phyloP scores from a whole-genome alignment of 2,888 invertebrate species.

The Anthophora plumipes region DNA sequence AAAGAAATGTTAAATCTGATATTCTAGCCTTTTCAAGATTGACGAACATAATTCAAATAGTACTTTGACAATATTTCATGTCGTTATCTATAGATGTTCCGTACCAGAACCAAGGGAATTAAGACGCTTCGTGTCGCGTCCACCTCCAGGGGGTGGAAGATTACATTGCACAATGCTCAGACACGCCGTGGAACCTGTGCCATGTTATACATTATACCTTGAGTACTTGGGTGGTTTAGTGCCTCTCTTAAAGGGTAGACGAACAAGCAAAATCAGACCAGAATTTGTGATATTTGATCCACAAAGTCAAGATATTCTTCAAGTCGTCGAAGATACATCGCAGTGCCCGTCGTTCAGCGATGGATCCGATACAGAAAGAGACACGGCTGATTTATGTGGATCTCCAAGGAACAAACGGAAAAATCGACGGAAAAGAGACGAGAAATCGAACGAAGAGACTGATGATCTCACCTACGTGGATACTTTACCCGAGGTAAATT shows the following conservation, averaged over 20 bases:
- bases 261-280: slow-evolving; percentile 98
- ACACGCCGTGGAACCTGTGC: slow-evolving; percentile 94
- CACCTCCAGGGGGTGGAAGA: slow-evolving; percentile 93
- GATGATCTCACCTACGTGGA: slow-evolving; percentile 93
- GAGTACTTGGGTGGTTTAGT: slow-evolving; percentile 98
- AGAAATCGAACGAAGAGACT: slow-evolving; percentile 84
- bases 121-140: slow-evolving; percentile 96
- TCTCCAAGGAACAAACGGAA: slow-evolving; percentile 92
- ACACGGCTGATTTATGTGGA: slow-evolving; percentile 88
- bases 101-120: slow-evolving; percentile 95
- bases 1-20: too few relatives aligned
- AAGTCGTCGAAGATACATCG: slow-evolving; percentile 75
- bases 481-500: slow-evolving; percentile 92
- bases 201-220: slow-evolving; percentile 95
- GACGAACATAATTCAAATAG: too few relatives aligned
- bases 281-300: slow-evolving; percentile 99
- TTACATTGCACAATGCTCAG: slow-evolving; percentile 99
- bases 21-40: too few relatives aligned
- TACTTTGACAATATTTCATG: neutral
- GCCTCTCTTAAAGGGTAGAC: slow-evolving; percentile 96
- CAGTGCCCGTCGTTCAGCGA: slow-evolving; percentile 85
- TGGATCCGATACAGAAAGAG: slow-evolving; percentile 87
- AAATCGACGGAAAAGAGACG: slow-evolving; percentile 85
- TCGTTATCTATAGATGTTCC: slow-evolving; percentile 90
- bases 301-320: slow-evolving; percentile 89